Conservation (phyloP, 2,113 vertebrate genomes). For the Choloepus hoffmanni region DNA sequence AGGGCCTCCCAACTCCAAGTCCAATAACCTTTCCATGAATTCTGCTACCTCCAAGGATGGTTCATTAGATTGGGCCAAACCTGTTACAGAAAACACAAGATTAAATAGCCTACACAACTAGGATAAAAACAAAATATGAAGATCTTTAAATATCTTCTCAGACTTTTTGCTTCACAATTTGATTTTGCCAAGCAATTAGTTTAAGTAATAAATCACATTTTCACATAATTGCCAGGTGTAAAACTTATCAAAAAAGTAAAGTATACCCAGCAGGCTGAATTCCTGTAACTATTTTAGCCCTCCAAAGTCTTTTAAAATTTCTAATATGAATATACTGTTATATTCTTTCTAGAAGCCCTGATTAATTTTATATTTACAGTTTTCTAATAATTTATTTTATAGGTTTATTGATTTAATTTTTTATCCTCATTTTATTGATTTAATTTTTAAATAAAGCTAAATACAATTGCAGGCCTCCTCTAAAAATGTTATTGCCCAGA, state of each 20-base stretch:
- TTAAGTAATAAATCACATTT: conserved; percentile 1
- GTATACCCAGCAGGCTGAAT: neutral
- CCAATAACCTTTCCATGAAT: neutral
- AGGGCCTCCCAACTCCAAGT: neutral
- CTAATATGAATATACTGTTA: neutral
- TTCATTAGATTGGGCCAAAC: neutral
- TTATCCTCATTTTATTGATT: neutral
- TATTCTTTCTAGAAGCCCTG: neutral
- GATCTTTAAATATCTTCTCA: neutral
- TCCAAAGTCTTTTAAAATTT: neutral
- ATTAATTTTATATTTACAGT: neutral
- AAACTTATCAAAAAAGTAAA: neutral
- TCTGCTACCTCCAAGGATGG: neutral
- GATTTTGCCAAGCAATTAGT: neutral
- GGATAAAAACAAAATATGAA: neutral
- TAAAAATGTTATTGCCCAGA: conserved; percentile 4
- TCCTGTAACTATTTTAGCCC: neutral
- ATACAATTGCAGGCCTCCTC: neutral
- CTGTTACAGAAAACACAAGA: neutral
- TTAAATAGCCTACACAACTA: neutral
- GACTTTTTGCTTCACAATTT: conserved; percentile 25
- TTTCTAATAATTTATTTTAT: neutral
- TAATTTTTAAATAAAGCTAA: neutral
- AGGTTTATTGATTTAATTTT: too few species aligned
- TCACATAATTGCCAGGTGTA: neutral